Evolutionary conservation across 2,888 invertebrate species (phyloP), one percentile per base, ranked within the genome.

Genomic region (Drosophila sordidula): DNA sequence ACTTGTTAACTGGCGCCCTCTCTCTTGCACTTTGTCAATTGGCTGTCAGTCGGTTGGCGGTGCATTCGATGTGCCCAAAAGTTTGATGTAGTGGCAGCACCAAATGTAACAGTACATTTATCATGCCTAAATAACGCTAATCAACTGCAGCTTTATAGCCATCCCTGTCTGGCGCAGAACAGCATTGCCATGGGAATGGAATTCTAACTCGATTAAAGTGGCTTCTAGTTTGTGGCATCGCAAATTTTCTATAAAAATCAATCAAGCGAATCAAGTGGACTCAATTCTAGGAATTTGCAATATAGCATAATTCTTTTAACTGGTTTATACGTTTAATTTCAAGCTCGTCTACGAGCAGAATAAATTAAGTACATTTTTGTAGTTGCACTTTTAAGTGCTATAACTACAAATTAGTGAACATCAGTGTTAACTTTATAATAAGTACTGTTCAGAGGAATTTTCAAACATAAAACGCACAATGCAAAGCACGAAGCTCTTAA

Each of bases 71-170:
- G 58, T 22, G 45, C 29, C 36, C 47, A 57, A 42, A 73, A 66
- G 51, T 61, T 69, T 62, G 51, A 42, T 34, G 14, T 29, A 22
- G 34, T 47, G 39, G 11, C 44, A 52, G 52, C 42, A 52, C 45
- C 64, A 58, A 67, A 55, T 65, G 50, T 58, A 59, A 59, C 59
- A 64, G 52, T 50, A 66, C 71, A 80, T 80, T 83, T 80, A 80
- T 80, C 69, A 76, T 72, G 72, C 51, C 83, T 52, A 82, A 82
- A 80, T 66, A 65, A 65, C 57, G 65, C 72, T 70, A 79, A 82
- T 85, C 86, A 86, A 77, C 71, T 86, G 70, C 59, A 46, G 59
- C 52, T 65, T 47, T 57, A 56, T 29, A n/a, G 11, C 12, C 34
- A 34, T 12, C 34, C 12, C 4, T 34, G 11, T 34, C 12, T 12